These are phyloP conservation scores for Mya arenaria DNA, from an alignment of 1,140 invertebrate species.

Conservation along the genomic window DNA sequence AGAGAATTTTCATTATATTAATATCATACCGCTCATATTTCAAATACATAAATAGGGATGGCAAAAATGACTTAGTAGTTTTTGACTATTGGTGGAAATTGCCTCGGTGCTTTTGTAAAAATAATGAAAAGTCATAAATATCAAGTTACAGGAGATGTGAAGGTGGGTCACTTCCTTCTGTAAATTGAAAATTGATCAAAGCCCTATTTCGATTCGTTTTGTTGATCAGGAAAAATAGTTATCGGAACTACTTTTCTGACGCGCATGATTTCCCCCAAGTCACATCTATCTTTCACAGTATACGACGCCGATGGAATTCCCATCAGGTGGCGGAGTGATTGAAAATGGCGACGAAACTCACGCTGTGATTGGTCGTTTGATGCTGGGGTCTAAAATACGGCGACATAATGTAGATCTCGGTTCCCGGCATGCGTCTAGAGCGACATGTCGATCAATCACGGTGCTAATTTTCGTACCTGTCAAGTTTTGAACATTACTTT, in stretches of 20 bases:
- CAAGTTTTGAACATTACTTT: slow-evolving; percentile 47
- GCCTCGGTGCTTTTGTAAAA: slow-evolving; percentile 10
- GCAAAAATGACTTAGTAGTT: slow-evolving; percentile 22
- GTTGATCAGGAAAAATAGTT: slow-evolving; percentile 16
- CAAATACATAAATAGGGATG: slow-evolving; percentile 28
- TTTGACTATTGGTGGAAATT: slow-evolving; percentile 41
- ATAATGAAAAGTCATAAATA: slow-evolving; percentile 9
- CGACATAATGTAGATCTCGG: slow-evolving; percentile 50
- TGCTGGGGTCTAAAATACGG: slow-evolving; percentile 47
- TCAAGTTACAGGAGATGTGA: slow-evolving; percentile 23
- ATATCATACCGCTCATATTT: slow-evolving; percentile 34
- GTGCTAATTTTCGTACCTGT: slow-evolving; percentile 52
- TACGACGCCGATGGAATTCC: slow-evolving; percentile 7
- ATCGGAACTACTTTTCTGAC: slow-evolving; percentile 46
- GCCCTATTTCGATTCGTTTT: not conserved
- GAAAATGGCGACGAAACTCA: slow-evolving; percentile 43
- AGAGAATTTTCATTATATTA: slow-evolving; percentile 29
- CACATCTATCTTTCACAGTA: slow-evolving; percentile 49
- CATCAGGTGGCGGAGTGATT: slow-evolving; percentile 42
- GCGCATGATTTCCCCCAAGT: slow-evolving; percentile 47
- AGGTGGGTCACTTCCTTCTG: slow-evolving; percentile 3
- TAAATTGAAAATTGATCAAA: slow-evolving; percentile 24
- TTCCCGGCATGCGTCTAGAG: not conserved
- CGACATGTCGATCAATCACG: slow-evolving; percentile 40
- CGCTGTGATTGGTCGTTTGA: slow-evolving; percentile 41